Base-by-base conservation (phyloP, 2,888 invertebrate genomes). In the Hololepta plana region DNA sequence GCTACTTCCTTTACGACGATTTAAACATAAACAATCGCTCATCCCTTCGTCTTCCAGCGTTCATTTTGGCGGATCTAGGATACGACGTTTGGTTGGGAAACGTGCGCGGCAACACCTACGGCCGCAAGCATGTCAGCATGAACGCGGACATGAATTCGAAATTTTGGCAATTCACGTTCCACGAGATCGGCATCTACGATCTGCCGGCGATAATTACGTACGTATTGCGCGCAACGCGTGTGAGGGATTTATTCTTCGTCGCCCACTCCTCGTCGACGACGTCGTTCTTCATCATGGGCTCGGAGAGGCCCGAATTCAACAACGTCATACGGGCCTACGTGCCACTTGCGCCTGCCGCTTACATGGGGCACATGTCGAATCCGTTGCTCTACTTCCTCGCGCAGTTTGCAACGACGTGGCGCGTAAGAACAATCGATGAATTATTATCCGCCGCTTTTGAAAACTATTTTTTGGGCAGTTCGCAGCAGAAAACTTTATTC, bases 171-270 rank as follows among this genome's bases (percentile, higher is more conserved):
- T 59, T 54, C 40, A 49, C 51, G 50, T 54, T 37, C 26, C 72
- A 81, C 45, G 74, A 84, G 43, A 75, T 81, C 49, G 81, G 76
- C 0, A 51, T 58, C 31, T 67, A 67, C 42, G 84, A 87, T 47
- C 44, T 82, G 1, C 76, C 82, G 4, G 73, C 77, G 1, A 72
- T 70, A 60, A 66, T 85, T 12, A 72, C 82, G 44, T 66, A 71
- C 43, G 57, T 72, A 8, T 41, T 69, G 3, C 41, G 48, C 12
- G 49, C 51, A 16, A 72, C 73, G 1, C 58, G 61, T 12, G 31
- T 57, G 2, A 60, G 66, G 31, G 38, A 82, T 1, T 39, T 87
- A 1, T 65, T 67, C 35, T 80, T 75, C 45, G 50, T 75, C 3
- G 82, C 76, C 1, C 77, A 80, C 46, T 79, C 75, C 4, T 66